phyloP scores from a whole-genome alignment of 2,888 invertebrate species.

The Aethes cnicana region DNA sequence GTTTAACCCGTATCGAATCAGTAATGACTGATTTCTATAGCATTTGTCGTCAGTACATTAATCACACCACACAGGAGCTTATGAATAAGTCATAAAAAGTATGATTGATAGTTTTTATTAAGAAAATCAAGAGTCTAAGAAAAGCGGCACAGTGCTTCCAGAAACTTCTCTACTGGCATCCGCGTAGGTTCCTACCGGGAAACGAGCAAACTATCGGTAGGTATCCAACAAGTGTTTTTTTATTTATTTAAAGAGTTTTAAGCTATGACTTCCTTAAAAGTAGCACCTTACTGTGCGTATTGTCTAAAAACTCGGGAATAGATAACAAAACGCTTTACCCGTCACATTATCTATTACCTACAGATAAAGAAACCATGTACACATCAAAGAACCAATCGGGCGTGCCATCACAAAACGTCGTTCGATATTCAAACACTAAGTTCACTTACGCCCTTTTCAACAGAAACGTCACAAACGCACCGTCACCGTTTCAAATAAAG shows the following conservation, averaged over 20 bases:
- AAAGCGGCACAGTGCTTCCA: too few relatives aligned
- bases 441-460: conserved; percentile 27
- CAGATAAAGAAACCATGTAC: conserved; percentile 17
- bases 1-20: conserved; percentile 20
- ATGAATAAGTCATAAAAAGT: conserved; percentile 27
- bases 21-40: conserved; percentile 27
- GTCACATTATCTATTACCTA: conserved; percentile 5
- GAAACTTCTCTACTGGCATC: too few relatives aligned
- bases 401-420: neutral
- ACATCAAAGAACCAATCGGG: conserved; percentile 7
- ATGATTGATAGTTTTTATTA: conserved; percentile 1
- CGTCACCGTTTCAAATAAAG: conserved; percentile 73
- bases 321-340: conserved; percentile 4
- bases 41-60: conserved; percentile 29
- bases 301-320: neutral
- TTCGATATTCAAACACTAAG: neutral
- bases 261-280: too few relatives aligned
- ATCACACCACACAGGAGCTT: conserved; percentile 27
- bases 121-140: too few relatives aligned
- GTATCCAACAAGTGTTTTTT: too few relatives aligned
- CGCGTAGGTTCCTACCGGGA: too few relatives aligned
- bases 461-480: conserved; percentile 41
- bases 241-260: too few relatives aligned
- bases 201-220: too few relatives aligned
- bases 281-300: too few relatives aligned